These are phyloP conservation scores for Hippocampus zosterae DNA, from an alignment of 2,113 vertebrate species.

Conservation along the genomic window DNA sequence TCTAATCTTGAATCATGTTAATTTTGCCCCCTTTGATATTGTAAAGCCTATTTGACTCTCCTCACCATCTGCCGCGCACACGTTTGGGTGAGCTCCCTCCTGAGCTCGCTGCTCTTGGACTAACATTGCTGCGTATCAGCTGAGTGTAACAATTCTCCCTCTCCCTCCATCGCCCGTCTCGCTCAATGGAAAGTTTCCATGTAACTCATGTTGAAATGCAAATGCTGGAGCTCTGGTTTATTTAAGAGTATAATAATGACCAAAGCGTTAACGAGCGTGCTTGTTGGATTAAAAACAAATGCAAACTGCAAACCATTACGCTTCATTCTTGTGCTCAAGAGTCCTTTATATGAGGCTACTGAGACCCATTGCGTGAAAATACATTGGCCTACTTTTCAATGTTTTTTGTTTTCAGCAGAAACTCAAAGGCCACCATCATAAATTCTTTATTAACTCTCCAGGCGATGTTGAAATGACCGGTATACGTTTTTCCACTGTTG, in stretches of 20 bases:
- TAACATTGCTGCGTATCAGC: slow-evolving; percentile 34
- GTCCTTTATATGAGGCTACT: neutral
- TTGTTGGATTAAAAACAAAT: neutral
- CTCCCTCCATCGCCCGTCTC: slow-evolving; percentile 1
- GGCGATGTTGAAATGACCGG: neutral
- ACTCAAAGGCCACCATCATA: neutral
- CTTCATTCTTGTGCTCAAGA: neutral
- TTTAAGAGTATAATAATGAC: neutral
- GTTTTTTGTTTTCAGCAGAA: neutral
- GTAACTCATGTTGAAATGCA: neutral
- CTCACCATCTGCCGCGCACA: slow-evolving; percentile 20
- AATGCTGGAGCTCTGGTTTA: neutral
- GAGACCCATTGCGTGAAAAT: neutral
- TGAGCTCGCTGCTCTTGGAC: slow-evolving; percentile 21
- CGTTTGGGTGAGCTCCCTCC: neutral
- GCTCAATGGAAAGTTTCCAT: neutral
- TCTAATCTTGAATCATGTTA: neutral
- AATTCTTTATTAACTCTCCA: neutral
- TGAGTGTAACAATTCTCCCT: slow-evolving; percentile 12
- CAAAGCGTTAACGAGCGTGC: neutral
- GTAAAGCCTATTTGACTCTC: neutral
- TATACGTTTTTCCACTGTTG: neutral
- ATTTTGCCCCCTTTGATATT: neutral
- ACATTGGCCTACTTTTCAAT: neutral
- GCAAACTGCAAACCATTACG: neutral